These are phyloP conservation scores for Corythaixoides concolor DNA, from an alignment of 2,113 vertebrate species.

Conservation along the genomic window DNA sequence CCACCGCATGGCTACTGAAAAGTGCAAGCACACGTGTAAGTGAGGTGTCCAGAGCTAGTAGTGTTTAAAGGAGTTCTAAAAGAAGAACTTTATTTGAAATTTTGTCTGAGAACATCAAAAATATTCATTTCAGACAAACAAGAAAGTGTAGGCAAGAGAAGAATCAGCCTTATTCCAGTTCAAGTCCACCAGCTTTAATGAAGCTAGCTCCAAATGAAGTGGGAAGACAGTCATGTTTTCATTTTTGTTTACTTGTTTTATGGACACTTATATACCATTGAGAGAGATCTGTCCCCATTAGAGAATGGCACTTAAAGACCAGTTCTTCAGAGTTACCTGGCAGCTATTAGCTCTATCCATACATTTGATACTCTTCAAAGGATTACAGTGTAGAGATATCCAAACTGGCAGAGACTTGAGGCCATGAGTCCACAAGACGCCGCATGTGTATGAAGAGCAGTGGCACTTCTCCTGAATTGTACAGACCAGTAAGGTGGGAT, in stretches of 20 bases:
- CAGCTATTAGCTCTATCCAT: not conserved
- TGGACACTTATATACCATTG: fast-evolving
- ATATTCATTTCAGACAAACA: not conserved
- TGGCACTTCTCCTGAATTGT: not conserved
- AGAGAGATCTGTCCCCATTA: not conserved
- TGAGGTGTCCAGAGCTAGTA: not conserved
- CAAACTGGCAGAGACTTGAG: not conserved
- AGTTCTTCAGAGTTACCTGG: not conserved
- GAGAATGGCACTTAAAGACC: not conserved
- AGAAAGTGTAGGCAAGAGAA: not conserved
- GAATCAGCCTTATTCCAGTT: not conserved
- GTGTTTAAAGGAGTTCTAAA: not conserved
- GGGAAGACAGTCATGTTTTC: not conserved
- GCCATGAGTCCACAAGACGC: not conserved
- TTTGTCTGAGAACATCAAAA: not conserved
- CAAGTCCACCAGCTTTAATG: not conserved
- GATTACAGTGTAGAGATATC: not conserved
- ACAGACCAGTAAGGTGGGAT: not conserved
- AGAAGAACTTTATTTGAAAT: not conserved
- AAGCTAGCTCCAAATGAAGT: not conserved
- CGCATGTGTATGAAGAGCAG: fast-evolving
- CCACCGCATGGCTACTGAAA: not conserved
- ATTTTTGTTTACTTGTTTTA: not conserved
- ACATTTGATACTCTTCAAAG: not conserved
- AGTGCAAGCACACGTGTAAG: not conserved